These are phyloP conservation scores for Papilio demoleus DNA, from an alignment of 2,888 invertebrate species.

Conservation along the genomic window DNA sequence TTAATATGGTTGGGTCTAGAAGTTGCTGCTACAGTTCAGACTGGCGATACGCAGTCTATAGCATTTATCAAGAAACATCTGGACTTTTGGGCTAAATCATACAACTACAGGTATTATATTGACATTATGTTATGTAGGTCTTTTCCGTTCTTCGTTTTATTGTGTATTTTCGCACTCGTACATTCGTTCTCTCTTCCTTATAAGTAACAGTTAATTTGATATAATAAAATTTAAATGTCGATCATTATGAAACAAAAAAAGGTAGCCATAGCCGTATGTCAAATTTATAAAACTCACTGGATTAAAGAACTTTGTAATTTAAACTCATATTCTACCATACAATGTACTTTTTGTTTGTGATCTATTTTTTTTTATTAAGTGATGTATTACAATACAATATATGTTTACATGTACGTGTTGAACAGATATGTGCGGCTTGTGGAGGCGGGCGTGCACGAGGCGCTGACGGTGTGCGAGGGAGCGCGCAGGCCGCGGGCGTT, in stretches of 20 bases:
- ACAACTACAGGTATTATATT: constrained; percentile 85
- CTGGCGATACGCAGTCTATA: constrained; percentile 86
- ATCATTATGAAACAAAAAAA: too few relatives aligned
- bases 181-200: too few relatives aligned
- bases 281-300: too few relatives aligned
- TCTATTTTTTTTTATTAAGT: background rate
- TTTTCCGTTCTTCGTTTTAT: too few relatives aligned
- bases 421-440: constrained; percentile 92
- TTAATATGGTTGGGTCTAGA: constrained; percentile 90
- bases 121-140: background rate
- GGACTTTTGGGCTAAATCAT: constrained; percentile 90
- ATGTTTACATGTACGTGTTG: background rate
- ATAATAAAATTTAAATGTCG: too few relatives aligned
- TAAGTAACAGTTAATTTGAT: too few relatives aligned
- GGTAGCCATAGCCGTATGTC: too few relatives aligned
- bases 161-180: too few relatives aligned
- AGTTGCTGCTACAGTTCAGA: constrained; percentile 87
- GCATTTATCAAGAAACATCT: constrained; percentile 90
- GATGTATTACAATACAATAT: background rate
- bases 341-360: too few relatives aligned
- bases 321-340: too few relatives aligned
- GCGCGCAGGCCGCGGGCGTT: constrained; percentile 75
- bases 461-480: constrained; percentile 88
- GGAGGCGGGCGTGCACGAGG: constrained; percentile 94
- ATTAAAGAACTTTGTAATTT: too few relatives aligned